Evolutionary conservation across 1,140 invertebrate species (phyloP).

Genomic region (Nymphalis io): DNA sequence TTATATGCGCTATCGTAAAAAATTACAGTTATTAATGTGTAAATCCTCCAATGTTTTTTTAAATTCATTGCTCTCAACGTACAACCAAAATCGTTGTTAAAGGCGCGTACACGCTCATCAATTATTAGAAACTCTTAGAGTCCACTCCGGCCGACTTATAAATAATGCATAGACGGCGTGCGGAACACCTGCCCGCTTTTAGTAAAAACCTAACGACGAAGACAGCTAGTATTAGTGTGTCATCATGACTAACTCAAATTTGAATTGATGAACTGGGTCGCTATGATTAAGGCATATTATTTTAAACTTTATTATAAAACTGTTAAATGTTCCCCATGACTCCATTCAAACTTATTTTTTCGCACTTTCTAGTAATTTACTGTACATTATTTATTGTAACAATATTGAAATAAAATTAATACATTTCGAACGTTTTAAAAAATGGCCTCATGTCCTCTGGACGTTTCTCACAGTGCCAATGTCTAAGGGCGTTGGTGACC

Average conservation of each 20-base stretch:
- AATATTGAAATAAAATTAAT: too few relatives aligned
- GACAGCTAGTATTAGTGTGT: neutral
- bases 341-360: too few relatives aligned
- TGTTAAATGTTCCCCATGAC: too few relatives aligned
- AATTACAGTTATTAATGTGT: neutral
- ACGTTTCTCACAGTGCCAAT: too few relatives aligned
- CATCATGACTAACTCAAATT: neutral
- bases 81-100: constrained; percentile 1
- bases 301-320: too few relatives aligned
- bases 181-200: constrained; percentile 22
- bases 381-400: too few relatives aligned
- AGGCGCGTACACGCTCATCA: constrained; percentile 30
- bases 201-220: constrained; percentile 10
- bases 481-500: too few relatives aligned
- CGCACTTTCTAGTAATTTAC: too few relatives aligned
- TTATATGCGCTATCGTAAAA: too few relatives aligned
- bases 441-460: too few relatives aligned
- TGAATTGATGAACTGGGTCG: neutral
- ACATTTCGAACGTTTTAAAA: too few relatives aligned
- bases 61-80: neutral
- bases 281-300: too few relatives aligned
- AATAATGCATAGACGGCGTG: constrained; percentile 14
- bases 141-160: constrained; percentile 17
- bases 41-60: neutral
- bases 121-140: constrained; percentile 28